A percentile compares a stretch with the other conserved stretches of the same genome.
Evolutionary conservation across 1,140 invertebrate species (phyloP).

Genomic region (Aphidius gifuensis): DNA sequence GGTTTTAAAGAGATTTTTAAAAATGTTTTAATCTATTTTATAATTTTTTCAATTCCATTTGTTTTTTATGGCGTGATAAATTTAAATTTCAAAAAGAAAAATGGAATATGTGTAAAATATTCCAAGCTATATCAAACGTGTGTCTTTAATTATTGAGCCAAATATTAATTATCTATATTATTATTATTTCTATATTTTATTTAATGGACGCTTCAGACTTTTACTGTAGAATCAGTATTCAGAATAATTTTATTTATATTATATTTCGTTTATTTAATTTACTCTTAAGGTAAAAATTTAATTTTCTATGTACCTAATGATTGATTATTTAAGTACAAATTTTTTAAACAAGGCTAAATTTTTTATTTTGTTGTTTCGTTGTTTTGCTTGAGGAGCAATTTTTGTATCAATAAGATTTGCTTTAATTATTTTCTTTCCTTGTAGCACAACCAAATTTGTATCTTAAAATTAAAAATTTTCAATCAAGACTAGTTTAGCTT

Average conservation of each 20-base stretch:
- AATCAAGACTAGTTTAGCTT: slow-evolving; percentile 5
- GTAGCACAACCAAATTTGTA: not conserved
- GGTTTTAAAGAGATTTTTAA: too few species aligned
- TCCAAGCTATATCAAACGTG: too few species aligned
- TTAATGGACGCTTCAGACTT: slow-evolving; percentile 15
- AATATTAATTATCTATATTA: not conserved
- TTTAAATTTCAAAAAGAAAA: too few species aligned
- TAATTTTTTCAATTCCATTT: too few species aligned
- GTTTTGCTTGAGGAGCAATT: not conserved
- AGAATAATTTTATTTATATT: too few species aligned
- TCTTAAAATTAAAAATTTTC: slow-evolving; percentile 5
- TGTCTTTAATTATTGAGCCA: slow-evolving; percentile 15
- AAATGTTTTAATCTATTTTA: too few species aligned
- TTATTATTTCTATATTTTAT: slow-evolving; percentile 4
- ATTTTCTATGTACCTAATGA: not conserved
- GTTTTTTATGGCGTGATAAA: too few species aligned
- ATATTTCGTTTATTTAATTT: not conserved
- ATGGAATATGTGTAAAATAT: too few species aligned
- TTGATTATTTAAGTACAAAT: not conserved
- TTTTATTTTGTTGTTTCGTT: too few species aligned
- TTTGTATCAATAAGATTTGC: too few species aligned
- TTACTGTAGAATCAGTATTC: not conserved
- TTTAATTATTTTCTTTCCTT: not conserved
- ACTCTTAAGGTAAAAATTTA: not conserved
- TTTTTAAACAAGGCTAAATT: too few species aligned